Evolutionary conservation across 2,797 vertebrate genomes (phyloP), one percentile per base, ranked within the genome.

Genomic region (Sebastes vulpes): DNA sequence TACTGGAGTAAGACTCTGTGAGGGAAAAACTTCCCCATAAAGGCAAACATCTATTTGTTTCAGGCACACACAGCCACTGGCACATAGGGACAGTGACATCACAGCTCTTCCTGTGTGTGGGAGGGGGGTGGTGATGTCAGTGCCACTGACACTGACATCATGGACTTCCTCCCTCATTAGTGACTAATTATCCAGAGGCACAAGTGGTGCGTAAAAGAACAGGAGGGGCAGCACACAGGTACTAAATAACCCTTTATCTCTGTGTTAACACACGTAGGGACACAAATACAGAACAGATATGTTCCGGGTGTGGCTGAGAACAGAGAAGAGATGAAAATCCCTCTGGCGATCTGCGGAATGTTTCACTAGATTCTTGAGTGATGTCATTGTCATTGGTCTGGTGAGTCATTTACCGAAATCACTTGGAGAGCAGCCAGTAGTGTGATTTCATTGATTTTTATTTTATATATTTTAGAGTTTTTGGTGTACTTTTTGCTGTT

Each of bases 21-120:
- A 65, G 28, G 73, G 11, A 54, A 79, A 86, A 86, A 72, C 6
- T 63, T 70, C 12, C 71, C 75, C 70, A 72, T 76, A 12, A 82
- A 65, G 26, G 46, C 75, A 77, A 87, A 81, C 73, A 68, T 75
- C n/a, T 70, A 74, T 75, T 84, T 88, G 71, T 86, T 85, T 81
- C 59, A 83, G 61, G 65, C 59, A 60, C 25, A 82, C 77, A 74
- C 21, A 75, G 74, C 21, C 53, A 75, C 23, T n/a, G 75, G 77
- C 78, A 85, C 48, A 26, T 20, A 8, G 26, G 25, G 65, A 82
- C 56, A 32, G 76, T 92, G 88, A 90, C 82, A 82, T 92, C 85
- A 91, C 73, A 73, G 66, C 60, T 58, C 72, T 89, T 90, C 77
- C 80, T 83, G 73, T 78, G 56, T 75, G 88, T 79, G 79, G 73